Percentiles rank a stretch among this genome's conserved stretches.
phyloP scores from a whole-genome alignment of 2,113 vertebrate genomes.

The Promerops cafer region DNA sequence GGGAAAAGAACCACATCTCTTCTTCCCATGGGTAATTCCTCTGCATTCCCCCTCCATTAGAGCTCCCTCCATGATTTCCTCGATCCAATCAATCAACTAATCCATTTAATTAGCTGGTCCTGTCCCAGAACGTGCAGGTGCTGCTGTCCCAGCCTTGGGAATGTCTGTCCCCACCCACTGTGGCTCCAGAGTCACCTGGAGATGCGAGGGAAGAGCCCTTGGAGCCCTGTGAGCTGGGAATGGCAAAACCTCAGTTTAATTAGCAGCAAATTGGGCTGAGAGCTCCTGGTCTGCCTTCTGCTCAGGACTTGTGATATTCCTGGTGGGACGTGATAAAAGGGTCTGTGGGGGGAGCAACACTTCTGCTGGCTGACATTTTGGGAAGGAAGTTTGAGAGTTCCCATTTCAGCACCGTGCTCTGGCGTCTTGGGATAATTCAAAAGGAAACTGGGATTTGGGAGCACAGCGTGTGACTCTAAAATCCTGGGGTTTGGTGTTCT shows the following conservation, averaged over 20 bases:
- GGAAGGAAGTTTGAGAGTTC: neutral
- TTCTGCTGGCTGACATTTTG: neutral
- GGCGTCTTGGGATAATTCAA: neutral
- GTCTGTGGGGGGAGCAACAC: neutral
- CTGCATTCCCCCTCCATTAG: neutral
- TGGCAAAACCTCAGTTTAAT: neutral
- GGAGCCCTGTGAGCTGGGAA: neutral
- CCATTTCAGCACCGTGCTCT: neutral
- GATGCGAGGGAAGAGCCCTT: neutral
- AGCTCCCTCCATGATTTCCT: neutral
- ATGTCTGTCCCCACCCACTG: neutral
- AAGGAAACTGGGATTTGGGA: neutral
- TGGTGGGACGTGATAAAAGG: neutral
- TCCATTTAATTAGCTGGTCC: neutral
- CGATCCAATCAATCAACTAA: neutral
- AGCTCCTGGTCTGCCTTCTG: neutral
- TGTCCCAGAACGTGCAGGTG: accelerated
- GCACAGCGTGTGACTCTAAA: accelerated
- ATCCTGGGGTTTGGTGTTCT: neutral
- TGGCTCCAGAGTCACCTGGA: neutral
- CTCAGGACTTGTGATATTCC: neutral
- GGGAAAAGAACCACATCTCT: accelerated
- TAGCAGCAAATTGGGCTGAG: neutral
- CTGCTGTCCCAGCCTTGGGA: neutral
- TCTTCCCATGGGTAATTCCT: neutral